Percentiles rank a stretch among this genome's conserved stretches.
Evolutionary conservation across 2,888 invertebrate genomes (phyloP).

Genomic region (Rhamnusium bicolor): DNA sequence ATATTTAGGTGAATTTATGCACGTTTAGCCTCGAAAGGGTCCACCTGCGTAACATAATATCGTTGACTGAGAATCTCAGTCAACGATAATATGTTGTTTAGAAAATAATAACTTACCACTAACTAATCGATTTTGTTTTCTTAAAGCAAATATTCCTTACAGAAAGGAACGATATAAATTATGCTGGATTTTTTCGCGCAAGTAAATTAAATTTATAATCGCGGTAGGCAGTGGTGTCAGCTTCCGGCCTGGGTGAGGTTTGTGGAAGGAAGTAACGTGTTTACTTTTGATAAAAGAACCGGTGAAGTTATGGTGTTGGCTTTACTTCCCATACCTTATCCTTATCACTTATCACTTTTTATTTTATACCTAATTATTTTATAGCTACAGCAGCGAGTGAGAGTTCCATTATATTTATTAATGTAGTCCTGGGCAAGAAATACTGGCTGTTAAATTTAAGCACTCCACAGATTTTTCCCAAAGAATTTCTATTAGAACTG

Average conservation of each 20-base stretch:
- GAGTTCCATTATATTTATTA: background rate
- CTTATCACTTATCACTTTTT: constrained; percentile 13
- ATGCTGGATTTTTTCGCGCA: background rate
- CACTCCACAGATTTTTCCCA: background rate
- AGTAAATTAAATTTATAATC: constrained; percentile 10
- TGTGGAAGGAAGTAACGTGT: constrained; percentile 50
- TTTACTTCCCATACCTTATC: constrained; percentile 23
- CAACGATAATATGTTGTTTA: too few relatives aligned
- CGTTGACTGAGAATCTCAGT: too few relatives aligned
- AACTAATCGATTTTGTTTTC: background rate
- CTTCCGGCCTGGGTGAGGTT: constrained; percentile 41
- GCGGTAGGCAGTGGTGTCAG: constrained; percentile 8
- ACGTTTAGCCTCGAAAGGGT: too few relatives aligned
- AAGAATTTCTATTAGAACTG: background rate
- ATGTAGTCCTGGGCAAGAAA: background rate
- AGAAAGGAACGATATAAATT: background rate
- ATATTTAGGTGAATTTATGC: too few relatives aligned
- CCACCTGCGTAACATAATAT: too few relatives aligned
- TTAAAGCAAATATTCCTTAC: background rate
- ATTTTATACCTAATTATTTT: background rate
- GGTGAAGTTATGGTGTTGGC: constrained; percentile 25
- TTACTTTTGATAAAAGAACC: constrained; percentile 48
- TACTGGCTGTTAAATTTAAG: background rate
- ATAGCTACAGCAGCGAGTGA: background rate
- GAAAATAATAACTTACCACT: background rate